Percentiles rank a stretch among this genome's conserved stretches.
Conservation (phyloP, 2,888 invertebrate species). For the Galeruca laticollis region DNA sequence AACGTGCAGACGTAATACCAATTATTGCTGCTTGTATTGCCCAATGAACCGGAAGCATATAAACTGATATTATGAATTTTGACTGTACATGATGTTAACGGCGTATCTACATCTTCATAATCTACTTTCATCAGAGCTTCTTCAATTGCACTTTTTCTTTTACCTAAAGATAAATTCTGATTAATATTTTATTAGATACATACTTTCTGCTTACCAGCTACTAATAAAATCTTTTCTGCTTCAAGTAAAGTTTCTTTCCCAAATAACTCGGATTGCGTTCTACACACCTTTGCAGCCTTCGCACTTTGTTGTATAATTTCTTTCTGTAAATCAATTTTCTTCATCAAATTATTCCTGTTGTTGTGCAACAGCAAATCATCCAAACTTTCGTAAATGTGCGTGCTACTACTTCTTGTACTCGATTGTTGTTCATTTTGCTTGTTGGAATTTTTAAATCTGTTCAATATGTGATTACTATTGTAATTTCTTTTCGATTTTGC, state of each 20-base stretch:
- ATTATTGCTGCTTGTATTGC: background rate
- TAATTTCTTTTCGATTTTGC: slow-evolving; percentile 21
- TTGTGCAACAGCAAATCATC: slow-evolving; percentile 18
- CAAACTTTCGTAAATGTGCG: slow-evolving; percentile 29
- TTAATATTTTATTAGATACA: background rate
- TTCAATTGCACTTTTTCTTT: slow-evolving; percentile 20
- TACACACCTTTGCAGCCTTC: slow-evolving; percentile 36
- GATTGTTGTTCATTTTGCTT: background rate
- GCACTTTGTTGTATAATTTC: slow-evolving; percentile 31
- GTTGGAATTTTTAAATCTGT: background rate
- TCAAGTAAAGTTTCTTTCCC: slow-evolving; percentile 23
- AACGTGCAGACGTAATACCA: slow-evolving; percentile 29
- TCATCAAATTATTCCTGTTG: slow-evolving; percentile 14
- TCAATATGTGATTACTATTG: slow-evolving; percentile 21
- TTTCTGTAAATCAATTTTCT: slow-evolving; percentile 20
- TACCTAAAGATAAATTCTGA: slow-evolving; percentile 22
- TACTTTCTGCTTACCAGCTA: slow-evolving; percentile 30
- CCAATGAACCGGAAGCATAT: background rate
- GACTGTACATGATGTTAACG: slow-evolving; percentile 16
- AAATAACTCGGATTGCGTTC: slow-evolving; percentile 15
- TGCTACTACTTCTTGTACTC: slow-evolving; percentile 10
- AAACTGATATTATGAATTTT: slow-evolving; percentile 26
- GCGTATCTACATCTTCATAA: slow-evolving; percentile 28
- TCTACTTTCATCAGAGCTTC: slow-evolving; percentile 20
- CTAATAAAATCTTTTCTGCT: slow-evolving; percentile 35